Base-by-base conservation (phyloP, 1,140 invertebrate genomes). In the Saccostrea echinata region DNA sequence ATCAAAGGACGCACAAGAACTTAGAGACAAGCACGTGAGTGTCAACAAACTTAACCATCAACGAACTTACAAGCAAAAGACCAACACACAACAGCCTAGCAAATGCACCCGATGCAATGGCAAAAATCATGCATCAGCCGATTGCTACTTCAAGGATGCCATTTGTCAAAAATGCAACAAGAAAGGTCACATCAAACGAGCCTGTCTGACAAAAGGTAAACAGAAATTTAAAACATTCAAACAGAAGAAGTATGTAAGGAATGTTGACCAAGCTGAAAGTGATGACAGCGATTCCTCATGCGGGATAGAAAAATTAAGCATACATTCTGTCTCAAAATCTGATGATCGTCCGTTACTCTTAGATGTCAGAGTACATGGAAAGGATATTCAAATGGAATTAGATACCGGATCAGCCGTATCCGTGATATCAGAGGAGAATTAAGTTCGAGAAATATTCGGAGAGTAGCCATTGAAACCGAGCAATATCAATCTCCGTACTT, bases 391-490 rank as follows among this genome's bases (percentile, higher is more conserved):
- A 55, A 90, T 90, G 89, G 88, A 91, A 84, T 55, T 90, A 52
- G 89, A 91, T 71, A 91, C 86, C 16, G 89, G 90, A 11, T 86
- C 85, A 51, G 84, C 68, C 27, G 85, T 89, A n/a, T 43, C 88
- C 2, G 71, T 91, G 30, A 90, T 91, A n/a, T 84, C 90, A 18
- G 61, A 88, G 35, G 35, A 57, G 71, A 84, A n/a, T 88, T 85
- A n/a, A n/a, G 6, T 43, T 43, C 33, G 84, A 27, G n/a, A 82
- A 64, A 57, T 61, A 27, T 89, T 91, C 30, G 24, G 16, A 53
- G 76, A 84, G 55, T 0, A 33, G 24, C 52, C 64, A 18, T 53
- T 90, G 18, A 61, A 61, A 16, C 21, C 33, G 21, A 43, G 61
- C 12, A 76, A 84, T 43, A 35, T 86, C 11, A 76, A n/a, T 3